Evolutionary conservation across 2,888 invertebrate species (phyloP), one percentile per base, ranked within the genome.

Genomic region (Strigamia transsilvanica): DNA sequence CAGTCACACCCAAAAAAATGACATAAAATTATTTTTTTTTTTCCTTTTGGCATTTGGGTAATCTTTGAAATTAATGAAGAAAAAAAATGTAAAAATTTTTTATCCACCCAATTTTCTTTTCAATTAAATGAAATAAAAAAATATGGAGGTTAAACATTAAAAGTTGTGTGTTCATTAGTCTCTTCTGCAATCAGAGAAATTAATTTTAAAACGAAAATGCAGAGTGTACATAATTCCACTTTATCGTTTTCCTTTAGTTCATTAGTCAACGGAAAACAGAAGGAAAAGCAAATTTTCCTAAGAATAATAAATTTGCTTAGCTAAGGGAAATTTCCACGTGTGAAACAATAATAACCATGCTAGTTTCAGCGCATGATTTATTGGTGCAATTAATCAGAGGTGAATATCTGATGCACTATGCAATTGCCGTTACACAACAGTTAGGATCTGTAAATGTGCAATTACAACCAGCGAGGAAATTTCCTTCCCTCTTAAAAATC

Each of bases 311-410:
- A n/a, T 73, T 73, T 73, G 73, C 32, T 73, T 73, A 27, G 12
- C 73, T 32, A 32, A 73, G 73, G 6, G 12, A 73, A 73, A 32
- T 73, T 73, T 27, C 27, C 73, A 32, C 73, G 4, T 66, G 27
- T 27, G 61, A 56, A 73, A 73, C 73, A 32, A 32, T 73, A 73
- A 73, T 73, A 73, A 73, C 73, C 15, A 27, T 66, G 66, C 23
- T 66, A 66, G 66, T 66, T 66, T 66, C 23, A 27, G 66, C 12
- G 32, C 27, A 15, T 32, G 32, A 73, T 73, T 73, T 73, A 73
- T 73, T 73, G 73, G 32, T 73, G 73, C 73, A 73, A 73, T 73
- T 73, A 73, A 73, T 73, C 73, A 73, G 73, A 73, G 32, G 73
- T 73, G 32, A 73, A 73, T 73, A 32, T 73, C 73, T 73, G 73